Evolutionary conservation across 2,888 invertebrate genomes (phyloP), one percentile per base, ranked within the genome.

Genomic region (Scaptomyza parva): DNA sequence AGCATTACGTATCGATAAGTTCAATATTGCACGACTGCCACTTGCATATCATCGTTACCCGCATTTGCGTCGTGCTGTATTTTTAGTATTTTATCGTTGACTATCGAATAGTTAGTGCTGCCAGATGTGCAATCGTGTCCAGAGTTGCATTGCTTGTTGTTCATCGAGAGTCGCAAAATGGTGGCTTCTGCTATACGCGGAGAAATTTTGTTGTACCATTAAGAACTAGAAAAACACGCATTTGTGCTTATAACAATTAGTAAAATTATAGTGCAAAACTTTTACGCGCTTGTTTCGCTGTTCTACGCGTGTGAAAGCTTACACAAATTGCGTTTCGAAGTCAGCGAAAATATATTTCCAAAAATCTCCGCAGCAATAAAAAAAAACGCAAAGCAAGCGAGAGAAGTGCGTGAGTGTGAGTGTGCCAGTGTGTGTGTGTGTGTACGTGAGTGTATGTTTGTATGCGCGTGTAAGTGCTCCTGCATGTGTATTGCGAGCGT

Each of bases 181-280:
- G 88, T 88, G 88, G 87, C 87, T 87, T 86, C 85, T 86, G 72
- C 76, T 76, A 85, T 86, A 87, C 86, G 86, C 88, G 87, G 86
- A 87, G 87, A 88, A 87, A 87, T 88, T 88, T 79, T 76, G 78
- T 77, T 74, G 71, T 71, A 84, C 72, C 67, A 82, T 78, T 86
- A 81, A 78, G 67, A 88, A 80, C 78, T 66, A 67, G 70, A 75
- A 86, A 88, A 84, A 75, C 73, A 77, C 79, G 77, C 78, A 84
- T 76, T 82, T 73, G 86, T 74, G 78, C 60, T 67, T 52, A 58
- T 53, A 66, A 72, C 78, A 87, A 71, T 70, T 74, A 69, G 58
- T 64, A 45, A 75, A 86, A 76, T 82, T 70, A 54, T 75, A 72
- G 76, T 79, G 73, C 55, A 79, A 79, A 88, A 86, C 78, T 75